Evolutionary conservation across 1,140 invertebrate species (phyloP).

Genomic region (Pentalonia nigronervosa): DNA sequence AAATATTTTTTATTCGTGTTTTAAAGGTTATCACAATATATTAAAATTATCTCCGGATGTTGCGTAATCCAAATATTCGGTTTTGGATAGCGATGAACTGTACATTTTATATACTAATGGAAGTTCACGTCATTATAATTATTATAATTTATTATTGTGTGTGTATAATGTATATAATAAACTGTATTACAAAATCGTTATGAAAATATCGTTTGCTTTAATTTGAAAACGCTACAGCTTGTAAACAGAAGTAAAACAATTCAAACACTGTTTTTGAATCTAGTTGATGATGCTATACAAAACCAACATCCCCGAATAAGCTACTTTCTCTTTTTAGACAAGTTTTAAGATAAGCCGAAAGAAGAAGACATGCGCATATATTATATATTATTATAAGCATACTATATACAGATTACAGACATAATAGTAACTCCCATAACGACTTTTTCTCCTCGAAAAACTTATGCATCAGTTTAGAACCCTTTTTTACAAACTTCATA

Average conservation of each 20-base stretch:
- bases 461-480: not conserved
- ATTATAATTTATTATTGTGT: not conserved
- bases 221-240: not conserved
- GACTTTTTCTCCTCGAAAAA: not conserved
- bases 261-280: not conserved
- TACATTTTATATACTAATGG: not conserved
- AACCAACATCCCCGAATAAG: not conserved
- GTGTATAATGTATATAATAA: not conserved
- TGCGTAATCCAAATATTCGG: not conserved
- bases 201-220: not conserved
- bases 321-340: slow-evolving; percentile 17
- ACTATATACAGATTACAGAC: not conserved
- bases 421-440: not conserved
- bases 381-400: not conserved
- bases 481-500: slow-evolving; percentile 1
- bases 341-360: not conserved
- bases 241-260: not conserved
- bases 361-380: not conserved
- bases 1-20: not conserved
- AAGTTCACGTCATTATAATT: not conserved
- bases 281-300: not conserved
- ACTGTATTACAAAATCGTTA: not conserved
- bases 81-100: not conserved
- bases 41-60: slow-evolving; percentile 11
- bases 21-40: not conserved